Percentiles rank a stretch among this genome's conserved stretches.
Conservation (phyloP, 2,113 vertebrate genomes). For the Chaetorhynchus papuensis region DNA sequence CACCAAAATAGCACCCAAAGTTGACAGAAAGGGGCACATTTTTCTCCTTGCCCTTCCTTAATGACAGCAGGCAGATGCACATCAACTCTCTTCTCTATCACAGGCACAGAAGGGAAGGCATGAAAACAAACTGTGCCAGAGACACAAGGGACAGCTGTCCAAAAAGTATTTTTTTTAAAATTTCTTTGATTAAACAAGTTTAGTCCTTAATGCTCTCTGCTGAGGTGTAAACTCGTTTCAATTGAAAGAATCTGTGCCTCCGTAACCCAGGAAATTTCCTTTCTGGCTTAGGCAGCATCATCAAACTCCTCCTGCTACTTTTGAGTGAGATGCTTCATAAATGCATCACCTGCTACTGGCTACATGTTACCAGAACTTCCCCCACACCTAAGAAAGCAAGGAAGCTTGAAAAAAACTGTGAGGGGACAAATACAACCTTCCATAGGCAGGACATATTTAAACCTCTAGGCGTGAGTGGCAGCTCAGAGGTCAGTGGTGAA, state of each 20-base stretch:
- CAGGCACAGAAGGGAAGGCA: background rate
- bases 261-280: background rate
- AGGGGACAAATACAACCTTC: background rate
- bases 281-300: background rate
- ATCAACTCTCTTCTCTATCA: background rate
- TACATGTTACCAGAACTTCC: background rate
- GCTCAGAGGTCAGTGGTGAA: background rate
- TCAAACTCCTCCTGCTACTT: background rate
- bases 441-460: background rate
- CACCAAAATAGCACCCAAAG: background rate
- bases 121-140: background rate
- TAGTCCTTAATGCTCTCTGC: background rate
- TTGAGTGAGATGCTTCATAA: background rate
- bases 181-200: background rate
- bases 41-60: background rate
- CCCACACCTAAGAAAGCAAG: background rate
- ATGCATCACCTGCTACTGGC: background rate
- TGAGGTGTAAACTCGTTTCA: background rate
- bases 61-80: background rate
- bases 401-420: background rate
- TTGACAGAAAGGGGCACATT: background rate
- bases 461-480: background rate
- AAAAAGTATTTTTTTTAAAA: background rate
- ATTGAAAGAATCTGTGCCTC: accelerated
- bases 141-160: background rate